A percentile compares a stretch with the other conserved stretches of the same genome.
Evolutionary conservation across 2,888 invertebrate genomes (phyloP).

Genomic region (Seladonia tumulorum): DNA sequence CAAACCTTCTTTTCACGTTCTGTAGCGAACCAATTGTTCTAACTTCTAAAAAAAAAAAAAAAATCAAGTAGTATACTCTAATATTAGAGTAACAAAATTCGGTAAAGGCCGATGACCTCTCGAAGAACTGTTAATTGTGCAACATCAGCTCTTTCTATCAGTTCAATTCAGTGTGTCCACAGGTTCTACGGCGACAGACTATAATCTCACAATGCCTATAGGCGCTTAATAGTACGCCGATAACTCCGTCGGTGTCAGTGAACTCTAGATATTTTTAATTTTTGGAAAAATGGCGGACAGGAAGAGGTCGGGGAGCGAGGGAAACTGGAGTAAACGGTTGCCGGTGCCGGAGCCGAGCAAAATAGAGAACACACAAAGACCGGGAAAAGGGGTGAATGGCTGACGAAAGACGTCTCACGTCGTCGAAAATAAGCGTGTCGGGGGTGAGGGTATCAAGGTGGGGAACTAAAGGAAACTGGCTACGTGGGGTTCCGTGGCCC

Average conservation of each 20-base stretch:
- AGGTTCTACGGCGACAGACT: neutral
- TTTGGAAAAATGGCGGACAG: neutral
- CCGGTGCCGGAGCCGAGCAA: neutral
- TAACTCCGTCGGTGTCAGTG: neutral
- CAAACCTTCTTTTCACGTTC: too few species aligned
- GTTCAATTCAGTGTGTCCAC: too few species aligned
- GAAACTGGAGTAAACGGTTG: constrained; percentile 7
- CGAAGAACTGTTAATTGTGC: neutral
- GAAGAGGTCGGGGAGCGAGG: neutral
- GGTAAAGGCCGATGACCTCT: neutral
- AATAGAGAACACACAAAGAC: constrained; percentile 9
- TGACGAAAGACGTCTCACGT: constrained; percentile 47
- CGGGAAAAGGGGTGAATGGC: constrained; percentile 44
- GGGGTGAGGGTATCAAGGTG: constrained; percentile 50
- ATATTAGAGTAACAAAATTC: too few species aligned
- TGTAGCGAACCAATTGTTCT: too few species aligned
- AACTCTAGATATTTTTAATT: constrained; percentile 5
- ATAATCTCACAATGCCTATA: neutral
- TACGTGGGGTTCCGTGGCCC: constrained; percentile 66
- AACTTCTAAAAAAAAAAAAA: too few species aligned
- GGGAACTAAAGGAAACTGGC: constrained; percentile 53
- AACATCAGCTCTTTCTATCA: neutral
- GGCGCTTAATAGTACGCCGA: neutral
- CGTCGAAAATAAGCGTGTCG: constrained; percentile 60
- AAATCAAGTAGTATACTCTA: too few species aligned